Evolutionary conservation across 2,888 invertebrate genomes (phyloP), one percentile per base, ranked within the genome.

Genomic region (Amaurobius ferox): DNA sequence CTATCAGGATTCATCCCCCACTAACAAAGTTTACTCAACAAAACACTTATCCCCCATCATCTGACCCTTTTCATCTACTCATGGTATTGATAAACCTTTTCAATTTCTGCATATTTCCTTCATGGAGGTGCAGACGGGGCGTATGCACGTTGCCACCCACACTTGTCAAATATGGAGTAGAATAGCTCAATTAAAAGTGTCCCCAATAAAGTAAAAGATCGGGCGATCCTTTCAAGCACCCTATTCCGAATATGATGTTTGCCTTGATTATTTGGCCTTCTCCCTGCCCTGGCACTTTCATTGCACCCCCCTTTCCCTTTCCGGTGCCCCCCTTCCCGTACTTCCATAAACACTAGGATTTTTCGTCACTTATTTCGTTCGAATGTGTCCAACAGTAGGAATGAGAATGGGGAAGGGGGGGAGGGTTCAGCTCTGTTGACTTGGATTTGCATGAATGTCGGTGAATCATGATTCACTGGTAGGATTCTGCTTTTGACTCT

Each of bases 341-440:
- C 70, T 66, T 70, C 70, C 66, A 77, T 83, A 77, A 83, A 83
- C 83, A 83, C 66, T 44, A 30, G 26, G 55, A 73, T 80, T 73
- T 80, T 80, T 67, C 80, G 35, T 67, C 83, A 39, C 72, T 77
- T 83, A 71, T 83, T 83, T 77, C 83, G 72, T 83, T 83, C 77
- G 83, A 35, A 30, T 23, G 71, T 29, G 62, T 62, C 61, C 61
- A 26, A 28, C 61, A 55, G 23, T 55, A 72, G 67, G 80, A 61
- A 73, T 67, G 73, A 55, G 55, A 23, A 23, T 19, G 70, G 29
- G 67, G 55, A 67, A 66, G 55, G 55, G 55, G 55, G 70, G 29
- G 67, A 39, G 73, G 67, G 35, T 72, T 72, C 72, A 64, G 76
- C 76, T 62, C 71, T 83, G 83, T 83, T 83, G 71, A 77, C 83